These are phyloP conservation scores for Nephrotoma flavescens DNA, from an alignment of 2,888 invertebrate species.

Conservation along the genomic window DNA sequence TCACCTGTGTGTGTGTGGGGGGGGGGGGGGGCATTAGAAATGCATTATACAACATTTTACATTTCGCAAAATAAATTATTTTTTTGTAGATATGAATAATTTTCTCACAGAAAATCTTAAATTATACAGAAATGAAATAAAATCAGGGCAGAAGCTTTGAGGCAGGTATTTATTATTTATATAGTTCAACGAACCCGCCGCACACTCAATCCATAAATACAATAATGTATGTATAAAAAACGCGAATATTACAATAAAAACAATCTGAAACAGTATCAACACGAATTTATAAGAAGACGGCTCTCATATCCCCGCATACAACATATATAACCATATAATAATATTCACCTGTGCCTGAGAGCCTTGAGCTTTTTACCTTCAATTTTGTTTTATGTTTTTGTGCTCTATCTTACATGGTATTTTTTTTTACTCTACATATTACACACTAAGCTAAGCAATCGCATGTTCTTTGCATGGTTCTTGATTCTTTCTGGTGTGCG, in stretches of 20 bases:
- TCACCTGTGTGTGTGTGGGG: not conserved
- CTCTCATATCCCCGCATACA: not conserved
- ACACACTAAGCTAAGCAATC: not conserved
- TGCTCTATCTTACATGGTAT: not conserved
- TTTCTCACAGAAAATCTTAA: not conserved
- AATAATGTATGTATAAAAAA: not conserved
- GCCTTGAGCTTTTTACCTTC: not conserved
- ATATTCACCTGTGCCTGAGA: not conserved
- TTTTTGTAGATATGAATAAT: not conserved
- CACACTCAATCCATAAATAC: not conserved
- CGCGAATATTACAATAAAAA: not conserved
- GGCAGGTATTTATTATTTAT: not conserved
- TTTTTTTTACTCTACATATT: not conserved
- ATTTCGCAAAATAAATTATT: not conserved
- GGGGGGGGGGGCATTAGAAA: not conserved
- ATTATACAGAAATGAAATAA: not conserved
- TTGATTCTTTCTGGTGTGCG: not conserved
- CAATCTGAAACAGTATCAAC: not conserved
- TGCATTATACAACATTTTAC: not conserved
- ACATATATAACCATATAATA: not conserved
- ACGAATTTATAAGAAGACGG: not conserved
- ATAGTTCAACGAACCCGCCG: not conserved
- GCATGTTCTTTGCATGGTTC: not conserved
- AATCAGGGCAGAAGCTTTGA: not conserved
- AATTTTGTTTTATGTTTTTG: not conserved